These are phyloP conservation scores for Drosophila cognata DNA, from an alignment of 2,888 invertebrate species.

Conservation along the genomic window DNA sequence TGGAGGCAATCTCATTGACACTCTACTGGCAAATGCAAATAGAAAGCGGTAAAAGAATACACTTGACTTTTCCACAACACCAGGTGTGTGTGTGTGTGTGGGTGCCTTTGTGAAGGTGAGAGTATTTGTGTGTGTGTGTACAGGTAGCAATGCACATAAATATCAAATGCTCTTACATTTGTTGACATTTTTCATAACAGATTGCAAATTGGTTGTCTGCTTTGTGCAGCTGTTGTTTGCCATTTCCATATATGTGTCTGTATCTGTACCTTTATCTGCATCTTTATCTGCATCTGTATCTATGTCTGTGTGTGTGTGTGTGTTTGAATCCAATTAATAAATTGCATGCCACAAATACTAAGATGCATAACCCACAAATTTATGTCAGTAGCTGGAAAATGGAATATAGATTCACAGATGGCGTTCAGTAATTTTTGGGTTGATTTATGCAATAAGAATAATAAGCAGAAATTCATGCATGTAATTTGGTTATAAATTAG, in stretches of 20 bases:
- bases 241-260: constrained; percentile 6
- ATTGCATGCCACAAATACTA: constrained; percentile 53
- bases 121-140: constrained; percentile 5
- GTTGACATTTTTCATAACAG: constrained; percentile 70
- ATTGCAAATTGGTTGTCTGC: constrained; percentile 72
- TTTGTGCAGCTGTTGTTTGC: constrained; percentile 58
- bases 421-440: background rate
- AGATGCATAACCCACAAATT: constrained; percentile 48
- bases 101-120: constrained; percentile 3
- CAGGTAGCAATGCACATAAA: constrained; percentile 62
- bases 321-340: constrained; percentile 63
- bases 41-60: constrained; percentile 45
- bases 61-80: constrained; percentile 55
- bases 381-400: constrained; percentile 24
- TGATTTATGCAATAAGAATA: background rate
- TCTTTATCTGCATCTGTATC: constrained; percentile 17
- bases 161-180: constrained; percentile 59
- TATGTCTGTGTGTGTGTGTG: background rate
- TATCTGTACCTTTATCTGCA: constrained; percentile 1
- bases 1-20: constrained; percentile 50
- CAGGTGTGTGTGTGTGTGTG: constrained; percentile 28
- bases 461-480: background rate
- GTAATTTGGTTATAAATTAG: background rate
- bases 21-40: constrained; percentile 43
- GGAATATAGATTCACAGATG: constrained; percentile 26